Evolutionary conservation across 2,797 vertebrate genomes (phyloP).

Genomic region (Petrocephalus schoutedeni): DNA sequence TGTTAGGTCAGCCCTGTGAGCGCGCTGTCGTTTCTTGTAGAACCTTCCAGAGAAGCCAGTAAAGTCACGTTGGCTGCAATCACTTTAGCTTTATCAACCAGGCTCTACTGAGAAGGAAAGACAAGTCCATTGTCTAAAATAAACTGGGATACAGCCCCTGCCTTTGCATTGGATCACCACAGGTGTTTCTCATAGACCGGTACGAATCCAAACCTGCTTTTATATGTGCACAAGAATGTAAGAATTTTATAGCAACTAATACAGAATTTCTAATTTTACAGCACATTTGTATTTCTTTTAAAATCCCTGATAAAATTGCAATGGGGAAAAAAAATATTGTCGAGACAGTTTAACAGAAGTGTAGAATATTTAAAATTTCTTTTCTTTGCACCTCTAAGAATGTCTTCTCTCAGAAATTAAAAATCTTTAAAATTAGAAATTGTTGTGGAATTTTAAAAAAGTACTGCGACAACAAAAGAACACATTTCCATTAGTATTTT

Average conservation of each 20-base stretch:
- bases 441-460: background rate
- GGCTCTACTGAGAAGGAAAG: constrained; percentile 20
- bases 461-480: background rate
- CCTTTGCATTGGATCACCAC: constrained; percentile 14
- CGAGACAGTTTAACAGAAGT: background rate
- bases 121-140: background rate
- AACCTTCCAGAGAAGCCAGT: constrained; percentile 42
- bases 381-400: background rate
- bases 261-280: background rate
- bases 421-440: background rate
- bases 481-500: constrained; percentile 1
- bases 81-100: background rate
- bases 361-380: background rate
- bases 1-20: constrained; percentile 60
- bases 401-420: background rate
- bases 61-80: constrained; percentile 4
- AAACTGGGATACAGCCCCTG: background rate
- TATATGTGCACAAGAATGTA: background rate
- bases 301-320: background rate
- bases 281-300: background rate
- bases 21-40: constrained; percentile 50
- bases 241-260: background rate
- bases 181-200: constrained; percentile 5
- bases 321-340: background rate
- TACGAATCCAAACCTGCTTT: background rate